phyloP scores from a whole-genome alignment of 2,797 vertebrate species.

The Poecile montanus region DNA sequence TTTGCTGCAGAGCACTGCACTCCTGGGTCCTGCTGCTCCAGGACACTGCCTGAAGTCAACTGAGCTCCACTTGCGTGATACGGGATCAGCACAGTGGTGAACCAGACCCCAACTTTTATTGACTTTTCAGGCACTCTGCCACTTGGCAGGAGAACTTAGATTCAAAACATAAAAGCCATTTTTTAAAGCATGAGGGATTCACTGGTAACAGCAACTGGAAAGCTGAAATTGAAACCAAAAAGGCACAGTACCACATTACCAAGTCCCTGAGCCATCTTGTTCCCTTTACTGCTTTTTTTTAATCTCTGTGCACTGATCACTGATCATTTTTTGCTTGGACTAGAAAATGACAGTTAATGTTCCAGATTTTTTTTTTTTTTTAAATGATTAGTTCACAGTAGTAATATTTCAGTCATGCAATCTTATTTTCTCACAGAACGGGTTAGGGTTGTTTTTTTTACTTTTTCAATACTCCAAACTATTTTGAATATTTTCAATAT shows the following conservation, averaged over 20 bases:
- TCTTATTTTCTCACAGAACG: not conserved
- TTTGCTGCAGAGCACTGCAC: not conserved
- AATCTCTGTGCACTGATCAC: not conserved
- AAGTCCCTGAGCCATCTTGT: slow-evolving; percentile 20
- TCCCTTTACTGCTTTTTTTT: not conserved
- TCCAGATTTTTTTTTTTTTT: not conserved
- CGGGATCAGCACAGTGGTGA: not conserved
- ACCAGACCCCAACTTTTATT: slow-evolving; percentile 56
- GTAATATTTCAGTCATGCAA: not conserved
- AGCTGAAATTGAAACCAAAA: slow-evolving; percentile 60
- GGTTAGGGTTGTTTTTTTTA: not conserved
- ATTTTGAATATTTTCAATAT: slow-evolving; percentile 41
- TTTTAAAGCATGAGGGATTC: slow-evolving; percentile 52
- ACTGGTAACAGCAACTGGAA: slow-evolving; percentile 48
- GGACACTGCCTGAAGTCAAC: not conserved
- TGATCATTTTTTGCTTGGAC: not conserved
- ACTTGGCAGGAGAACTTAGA: slow-evolving; percentile 59
- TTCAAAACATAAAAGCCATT: slow-evolving; percentile 52
- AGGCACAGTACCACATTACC: not conserved
- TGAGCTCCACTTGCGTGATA: not conserved
- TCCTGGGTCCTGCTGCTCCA: slow-evolving; percentile 24
- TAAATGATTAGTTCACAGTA: not conserved
- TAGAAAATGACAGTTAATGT: not conserved
- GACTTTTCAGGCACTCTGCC: slow-evolving; percentile 56
- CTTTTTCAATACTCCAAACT: not conserved